phyloP scores from a whole-genome alignment of 2,888 invertebrate species.

The Philopedon plagiatum region DNA sequence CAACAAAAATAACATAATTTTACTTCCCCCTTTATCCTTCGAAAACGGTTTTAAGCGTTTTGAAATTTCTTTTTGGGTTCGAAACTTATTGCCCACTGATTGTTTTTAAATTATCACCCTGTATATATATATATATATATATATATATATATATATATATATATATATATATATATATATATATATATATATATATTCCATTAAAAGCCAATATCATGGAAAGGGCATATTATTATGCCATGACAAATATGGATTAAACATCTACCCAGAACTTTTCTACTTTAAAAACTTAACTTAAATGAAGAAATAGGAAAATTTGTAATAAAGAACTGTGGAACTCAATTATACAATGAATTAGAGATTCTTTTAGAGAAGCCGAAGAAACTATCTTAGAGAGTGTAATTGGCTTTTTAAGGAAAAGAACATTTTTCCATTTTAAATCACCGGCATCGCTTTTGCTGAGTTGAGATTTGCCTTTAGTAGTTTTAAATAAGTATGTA shows the following conservation, averaged over 20 bases:
- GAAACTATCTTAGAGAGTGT: conserved; percentile 46
- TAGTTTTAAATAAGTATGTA: conserved; percentile 2
- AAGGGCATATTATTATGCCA: too few species aligned
- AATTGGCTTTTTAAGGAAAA: conserved; percentile 43
- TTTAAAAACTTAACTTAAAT: conserved; percentile 24
- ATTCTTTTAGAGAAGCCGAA: conserved; percentile 40
- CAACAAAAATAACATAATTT: too few species aligned
- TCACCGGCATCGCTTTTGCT: conserved; percentile 4
- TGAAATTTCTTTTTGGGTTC: too few species aligned
- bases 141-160: too few species aligned
- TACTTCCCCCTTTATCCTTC: too few species aligned
- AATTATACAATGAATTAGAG: conserved; percentile 50
- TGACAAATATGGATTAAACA: conserved; percentile 8
- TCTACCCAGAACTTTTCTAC: conserved; percentile 7
- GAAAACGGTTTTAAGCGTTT: too few species aligned
- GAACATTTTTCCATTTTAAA: conserved; percentile 45
- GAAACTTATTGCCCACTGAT: too few species aligned
- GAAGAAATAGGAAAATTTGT: conserved; percentile 30
- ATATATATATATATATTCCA: too few species aligned
- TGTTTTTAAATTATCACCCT: too few species aligned
- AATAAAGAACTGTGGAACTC: conserved; percentile 46
- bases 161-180: too few species aligned
- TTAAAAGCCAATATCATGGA: too few species aligned
- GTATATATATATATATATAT: too few species aligned
- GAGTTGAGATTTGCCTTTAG: conserved; percentile 13